A percentile compares a stretch with the other conserved stretches of the same genome.
Evolutionary conservation across 2,797 vertebrate genomes (phyloP).

Genomic region (Glyptemys insculpta): DNA sequence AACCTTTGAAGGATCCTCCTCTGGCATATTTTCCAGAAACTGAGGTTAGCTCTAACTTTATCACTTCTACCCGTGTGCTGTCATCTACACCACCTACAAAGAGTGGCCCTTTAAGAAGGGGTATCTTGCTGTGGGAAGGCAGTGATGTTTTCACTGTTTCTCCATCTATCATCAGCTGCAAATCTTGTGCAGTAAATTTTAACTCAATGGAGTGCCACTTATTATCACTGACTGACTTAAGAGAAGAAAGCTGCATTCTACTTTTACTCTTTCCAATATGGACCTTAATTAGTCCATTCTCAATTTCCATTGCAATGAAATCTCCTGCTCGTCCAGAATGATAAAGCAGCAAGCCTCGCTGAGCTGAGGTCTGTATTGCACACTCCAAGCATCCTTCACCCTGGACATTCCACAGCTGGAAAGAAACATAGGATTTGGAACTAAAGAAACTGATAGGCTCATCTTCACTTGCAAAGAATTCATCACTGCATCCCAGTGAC

Average conservation of each 20-base stretch:
- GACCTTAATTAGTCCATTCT: slow-evolving; percentile 86
- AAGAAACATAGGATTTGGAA: slow-evolving; percentile 89
- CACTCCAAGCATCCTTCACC: slow-evolving; percentile 83
- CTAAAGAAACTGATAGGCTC: slow-evolving; percentile 95
- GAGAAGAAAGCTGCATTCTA: slow-evolving; percentile 85
- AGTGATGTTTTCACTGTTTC: slow-evolving; percentile 84
- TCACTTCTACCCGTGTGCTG: slow-evolving; percentile 81
- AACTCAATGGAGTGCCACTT: slow-evolving; percentile 88
- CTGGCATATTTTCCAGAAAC: slow-evolving; percentile 86
- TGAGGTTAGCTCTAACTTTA: slow-evolving; percentile 84
- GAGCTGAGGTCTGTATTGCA: slow-evolving; percentile 85
- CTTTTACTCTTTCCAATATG: slow-evolving; percentile 81
- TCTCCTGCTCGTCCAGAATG: slow-evolving; percentile 85
- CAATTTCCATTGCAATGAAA: slow-evolving; percentile 91
- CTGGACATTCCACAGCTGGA: slow-evolving; percentile 84
- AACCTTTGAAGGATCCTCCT: slow-evolving; percentile 93
- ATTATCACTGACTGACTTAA: slow-evolving; percentile 83
- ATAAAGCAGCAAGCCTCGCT: slow-evolving; percentile 89
- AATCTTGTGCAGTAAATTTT: slow-evolving; percentile 81
- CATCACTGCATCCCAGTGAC: slow-evolving; percentile 91
- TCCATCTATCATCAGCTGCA: slow-evolving; percentile 87
- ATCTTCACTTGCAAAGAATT: slow-evolving; percentile 90
- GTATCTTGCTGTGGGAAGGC: slow-evolving; percentile 73
- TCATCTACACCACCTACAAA: slow-evolving; percentile 91
- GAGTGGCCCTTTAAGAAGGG: slow-evolving; percentile 84